These are phyloP conservation scores for Tineola bisselliella DNA, from an alignment of 2,888 invertebrate genomes.

Conservation along the genomic window DNA sequence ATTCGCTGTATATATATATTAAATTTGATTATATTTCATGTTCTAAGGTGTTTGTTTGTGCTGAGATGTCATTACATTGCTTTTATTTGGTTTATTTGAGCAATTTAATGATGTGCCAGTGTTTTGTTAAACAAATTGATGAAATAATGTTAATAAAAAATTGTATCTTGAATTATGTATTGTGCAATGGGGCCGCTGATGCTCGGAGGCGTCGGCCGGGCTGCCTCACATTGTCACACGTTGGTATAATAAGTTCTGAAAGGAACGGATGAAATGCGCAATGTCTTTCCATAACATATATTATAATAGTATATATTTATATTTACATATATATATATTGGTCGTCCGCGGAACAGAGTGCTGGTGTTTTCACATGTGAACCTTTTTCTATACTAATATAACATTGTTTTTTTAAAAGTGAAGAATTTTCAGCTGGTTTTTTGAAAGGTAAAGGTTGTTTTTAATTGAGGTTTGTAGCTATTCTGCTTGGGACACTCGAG, in stretches of 20 bases:
- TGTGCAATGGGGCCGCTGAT: too few relatives aligned
- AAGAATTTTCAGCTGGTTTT: neutral
- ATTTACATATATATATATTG: constrained; percentile 44
- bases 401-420: constrained; percentile 29
- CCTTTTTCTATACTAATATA: constrained; percentile 28
- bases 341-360: constrained; percentile 61
- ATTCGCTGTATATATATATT: neutral
- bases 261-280: constrained; percentile 61
- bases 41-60: neutral
- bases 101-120: neutral
- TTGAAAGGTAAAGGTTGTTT: neutral
- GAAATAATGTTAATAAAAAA: neutral
- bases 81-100: neutral
- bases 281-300: constrained; percentile 64
- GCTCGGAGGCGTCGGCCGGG: too few relatives aligned
- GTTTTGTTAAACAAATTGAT: neutral
- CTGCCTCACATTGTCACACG: too few relatives aligned
- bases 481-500: neutral
- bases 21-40: neutral
- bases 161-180: neutral
- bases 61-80: neutral
- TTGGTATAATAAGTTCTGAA: neutral
- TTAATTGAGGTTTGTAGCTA: neutral
- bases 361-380: constrained; percentile 70
- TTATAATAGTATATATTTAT: constrained; percentile 5